Evolutionary conservation across 2,797 vertebrate species (phyloP).

Genomic region (Anguilla obscura): DNA sequence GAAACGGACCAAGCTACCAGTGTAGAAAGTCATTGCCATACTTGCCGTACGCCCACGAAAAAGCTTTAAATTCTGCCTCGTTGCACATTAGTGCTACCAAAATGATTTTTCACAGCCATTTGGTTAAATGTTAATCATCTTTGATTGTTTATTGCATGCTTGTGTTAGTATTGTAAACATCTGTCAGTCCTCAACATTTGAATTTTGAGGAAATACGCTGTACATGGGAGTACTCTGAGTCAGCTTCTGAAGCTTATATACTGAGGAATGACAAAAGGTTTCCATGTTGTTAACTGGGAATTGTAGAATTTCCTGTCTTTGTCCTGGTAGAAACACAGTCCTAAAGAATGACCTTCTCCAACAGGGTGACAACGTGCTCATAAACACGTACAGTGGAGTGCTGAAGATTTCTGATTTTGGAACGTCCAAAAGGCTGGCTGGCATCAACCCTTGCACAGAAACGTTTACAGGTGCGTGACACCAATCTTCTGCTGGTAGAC

Average conservation of each 20-base stretch:
- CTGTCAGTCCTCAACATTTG: background rate
- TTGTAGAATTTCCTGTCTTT: background rate
- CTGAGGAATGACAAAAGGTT: background rate
- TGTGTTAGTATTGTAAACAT: background rate
- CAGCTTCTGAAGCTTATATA: slow-evolving; percentile 9
- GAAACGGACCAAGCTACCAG: slow-evolving; percentile 36
- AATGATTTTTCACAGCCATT: slow-evolving; percentile 26
- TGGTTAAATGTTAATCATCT: slow-evolving; percentile 56
- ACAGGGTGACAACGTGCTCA: slow-evolving; percentile 97
- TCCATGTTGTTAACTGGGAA: background rate
- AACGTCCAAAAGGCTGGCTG: slow-evolving; percentile 95
- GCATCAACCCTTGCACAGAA: slow-evolving; percentile 97
- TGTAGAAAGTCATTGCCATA: slow-evolving; percentile 35
- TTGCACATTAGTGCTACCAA: slow-evolving; percentile 48
- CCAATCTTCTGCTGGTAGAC: background rate
- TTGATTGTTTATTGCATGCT: slow-evolving; percentile 42
- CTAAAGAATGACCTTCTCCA: slow-evolving; percentile 18
- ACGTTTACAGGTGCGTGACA: slow-evolving; percentile 89
- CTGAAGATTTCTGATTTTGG: slow-evolving; percentile 99
- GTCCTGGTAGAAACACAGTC: background rate
- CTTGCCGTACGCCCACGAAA: background rate
- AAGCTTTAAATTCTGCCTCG: slow-evolving; percentile 33
- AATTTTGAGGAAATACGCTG: slow-evolving; percentile 14
- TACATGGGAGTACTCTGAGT: no score
- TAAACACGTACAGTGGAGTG: slow-evolving; percentile 98